phyloP scores from a whole-genome alignment of 2,113 vertebrate species.

The Microtus ochrogaster region DNA sequence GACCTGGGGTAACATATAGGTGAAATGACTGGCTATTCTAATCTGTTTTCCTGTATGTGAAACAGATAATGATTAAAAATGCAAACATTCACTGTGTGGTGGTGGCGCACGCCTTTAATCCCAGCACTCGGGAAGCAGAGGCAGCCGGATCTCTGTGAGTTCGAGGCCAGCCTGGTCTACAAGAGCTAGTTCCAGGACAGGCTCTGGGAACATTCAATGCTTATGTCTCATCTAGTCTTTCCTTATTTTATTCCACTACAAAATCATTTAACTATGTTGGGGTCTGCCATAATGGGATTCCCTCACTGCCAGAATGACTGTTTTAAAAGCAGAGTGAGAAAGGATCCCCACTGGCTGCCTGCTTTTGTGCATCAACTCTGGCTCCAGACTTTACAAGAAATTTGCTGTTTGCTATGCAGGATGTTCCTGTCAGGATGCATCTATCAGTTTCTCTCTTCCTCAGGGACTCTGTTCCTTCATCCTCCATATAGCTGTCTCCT shows the following conservation, averaged over 20 bases:
- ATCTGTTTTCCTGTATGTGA: neutral
- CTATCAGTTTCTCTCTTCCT: neutral
- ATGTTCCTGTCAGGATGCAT: fast-evolving
- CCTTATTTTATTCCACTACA: constrained; percentile 30
- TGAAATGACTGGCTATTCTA: neutral
- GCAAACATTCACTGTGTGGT: neutral
- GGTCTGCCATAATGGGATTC: neutral
- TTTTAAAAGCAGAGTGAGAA: neutral
- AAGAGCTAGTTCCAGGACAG: no score
- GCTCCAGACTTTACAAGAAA: neutral
- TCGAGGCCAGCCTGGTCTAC: no score
- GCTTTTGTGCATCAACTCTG: no score
- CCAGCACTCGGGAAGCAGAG: no score
- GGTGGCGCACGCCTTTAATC: no score
- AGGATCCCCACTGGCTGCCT: fast-evolving
- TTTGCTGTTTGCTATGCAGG: fast-evolving
- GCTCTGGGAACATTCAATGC: neutral
- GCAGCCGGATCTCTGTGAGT: no score
- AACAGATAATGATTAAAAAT: neutral
- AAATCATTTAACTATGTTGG: neutral
- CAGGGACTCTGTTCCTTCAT: neutral
- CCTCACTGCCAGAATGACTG: neutral
- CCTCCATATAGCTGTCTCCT: neutral
- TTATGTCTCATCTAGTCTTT: neutral
- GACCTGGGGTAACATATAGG: neutral